A percentile compares a stretch with the other conserved stretches of the same genome.
Evolutionary conservation across 1,140 invertebrate species (phyloP).

Genomic region (Berghia stephanieae): DNA sequence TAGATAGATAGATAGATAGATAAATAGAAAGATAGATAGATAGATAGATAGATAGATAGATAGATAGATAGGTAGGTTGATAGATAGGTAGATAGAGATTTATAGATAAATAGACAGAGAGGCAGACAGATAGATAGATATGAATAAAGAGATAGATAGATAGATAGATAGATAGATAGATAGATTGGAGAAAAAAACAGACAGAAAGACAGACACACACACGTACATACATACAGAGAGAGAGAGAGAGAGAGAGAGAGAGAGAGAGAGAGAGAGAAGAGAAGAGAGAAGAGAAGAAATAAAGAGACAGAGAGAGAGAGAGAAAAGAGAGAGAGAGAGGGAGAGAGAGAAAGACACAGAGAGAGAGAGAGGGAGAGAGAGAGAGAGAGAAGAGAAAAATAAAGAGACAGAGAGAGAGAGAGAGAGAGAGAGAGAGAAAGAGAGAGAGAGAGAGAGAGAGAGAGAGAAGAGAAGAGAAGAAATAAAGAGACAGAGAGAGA

Average conservation of each 20-base stretch:
- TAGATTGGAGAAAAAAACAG: too few relatives aligned
- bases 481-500: background rate
- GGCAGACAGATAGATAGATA: too few relatives aligned
- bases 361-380: constrained; percentile 1
- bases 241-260: constrained; percentile 8
- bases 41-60: too few relatives aligned
- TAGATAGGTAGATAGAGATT: too few relatives aligned
- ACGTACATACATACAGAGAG: too few relatives aligned
- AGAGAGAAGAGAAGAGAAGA: background rate
- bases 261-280: constrained; percentile 13
- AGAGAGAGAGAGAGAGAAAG: constrained; percentile 11
- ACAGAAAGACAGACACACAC: too few relatives aligned
- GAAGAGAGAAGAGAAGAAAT: background rate
- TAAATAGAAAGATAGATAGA: too few relatives aligned
- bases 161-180: too few relatives aligned
- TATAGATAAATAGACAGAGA: too few relatives aligned
- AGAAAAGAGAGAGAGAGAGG: background rate
- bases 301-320: background rate
- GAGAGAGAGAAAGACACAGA: background rate
- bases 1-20: too few relatives aligned
- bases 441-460: background rate
- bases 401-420: constrained; percentile 8
- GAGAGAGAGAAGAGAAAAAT: background rate
- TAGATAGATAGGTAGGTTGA: too few relatives aligned
- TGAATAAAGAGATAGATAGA: too few relatives aligned